These are phyloP conservation scores for Melanchra persicariae DNA, from an alignment of 2,888 invertebrate species.

Conservation along the genomic window DNA sequence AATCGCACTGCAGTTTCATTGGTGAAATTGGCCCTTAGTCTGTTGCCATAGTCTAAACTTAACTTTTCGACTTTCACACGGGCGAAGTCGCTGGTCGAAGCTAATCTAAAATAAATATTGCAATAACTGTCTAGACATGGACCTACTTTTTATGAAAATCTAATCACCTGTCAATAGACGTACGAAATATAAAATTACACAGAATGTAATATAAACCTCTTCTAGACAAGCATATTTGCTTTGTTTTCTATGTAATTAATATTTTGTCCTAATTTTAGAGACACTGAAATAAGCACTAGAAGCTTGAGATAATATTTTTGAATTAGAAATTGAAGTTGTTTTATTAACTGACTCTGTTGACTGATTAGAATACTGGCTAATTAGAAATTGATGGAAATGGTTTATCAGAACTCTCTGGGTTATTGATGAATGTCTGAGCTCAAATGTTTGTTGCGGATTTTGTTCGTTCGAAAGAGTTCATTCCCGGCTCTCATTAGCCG, in stretches of 20 bases:
- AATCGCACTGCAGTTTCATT: too few species aligned
- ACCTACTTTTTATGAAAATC: slow-evolving; percentile 50
- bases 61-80: background rate
- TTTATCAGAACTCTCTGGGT: too few species aligned
- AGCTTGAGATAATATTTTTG: background rate
- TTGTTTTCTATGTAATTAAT: slow-evolving; percentile 55
- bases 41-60: too few species aligned
- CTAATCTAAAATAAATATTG: slow-evolving; percentile 22
- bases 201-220: slow-evolving; percentile 58
- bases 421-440: too few species aligned
- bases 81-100: background rate
- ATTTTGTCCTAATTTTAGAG: slow-evolving; percentile 6
- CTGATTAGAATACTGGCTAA: slow-evolving; percentile 7
- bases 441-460: too few species aligned
- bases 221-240: slow-evolving; percentile 21
- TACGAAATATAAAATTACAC: slow-evolving; percentile 65
- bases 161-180: slow-evolving; percentile 49
- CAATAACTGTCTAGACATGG: slow-evolving; percentile 43
- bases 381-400: background rate
- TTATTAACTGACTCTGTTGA: background rate
- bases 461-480: too few species aligned
- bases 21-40: too few species aligned
- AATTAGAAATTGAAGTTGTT: slow-evolving; percentile 9
- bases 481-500: too few species aligned
- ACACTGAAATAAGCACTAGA: slow-evolving; percentile 17